A percentile compares a stretch with the other conserved stretches of the same genome.
These are phyloP conservation scores for Drosophila silvestris DNA, from an alignment of 2,888 invertebrate species.

Conservation along the genomic window DNA sequence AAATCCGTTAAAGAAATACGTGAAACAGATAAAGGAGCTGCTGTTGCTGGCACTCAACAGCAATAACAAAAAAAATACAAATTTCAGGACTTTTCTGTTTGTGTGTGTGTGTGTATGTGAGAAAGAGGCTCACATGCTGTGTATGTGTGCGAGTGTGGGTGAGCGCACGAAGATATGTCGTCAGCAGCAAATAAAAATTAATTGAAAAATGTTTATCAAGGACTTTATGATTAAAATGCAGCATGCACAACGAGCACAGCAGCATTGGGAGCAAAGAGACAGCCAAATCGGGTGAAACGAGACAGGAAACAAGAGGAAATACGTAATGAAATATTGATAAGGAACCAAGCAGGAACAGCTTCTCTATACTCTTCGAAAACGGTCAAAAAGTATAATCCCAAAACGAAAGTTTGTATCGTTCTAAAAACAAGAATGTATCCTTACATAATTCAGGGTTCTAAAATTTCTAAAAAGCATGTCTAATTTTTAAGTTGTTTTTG, in stretches of 20 bases:
- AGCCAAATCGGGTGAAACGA: constrained; percentile 7
- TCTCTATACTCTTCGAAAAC: neutral
- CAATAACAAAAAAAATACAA: constrained; percentile 31
- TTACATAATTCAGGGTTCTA: too few relatives aligned
- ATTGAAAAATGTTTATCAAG: constrained; percentile 81
- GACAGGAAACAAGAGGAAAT: constrained; percentile 15
- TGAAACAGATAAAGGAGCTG: constrained; percentile 70
- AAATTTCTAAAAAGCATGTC: too few relatives aligned
- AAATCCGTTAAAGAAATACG: constrained; percentile 78
- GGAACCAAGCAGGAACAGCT: neutral
- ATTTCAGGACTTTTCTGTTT: neutral
- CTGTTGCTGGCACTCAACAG: constrained; percentile 38
- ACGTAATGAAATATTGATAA: neutral
- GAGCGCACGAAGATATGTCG: constrained; percentile 71
- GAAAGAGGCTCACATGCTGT: constrained; percentile 5
- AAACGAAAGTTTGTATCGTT: too few relatives aligned
- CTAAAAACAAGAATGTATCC: too few relatives aligned
- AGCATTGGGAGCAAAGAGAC: constrained; percentile 13
- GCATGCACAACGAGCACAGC: constrained; percentile 24
- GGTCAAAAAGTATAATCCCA: neutral
- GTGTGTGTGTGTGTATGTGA: neutral
- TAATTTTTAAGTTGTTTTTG: neutral
- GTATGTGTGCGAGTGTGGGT: constrained; percentile 12
- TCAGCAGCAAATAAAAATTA: constrained; percentile 79
- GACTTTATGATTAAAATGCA: constrained; percentile 74